Base-by-base conservation (phyloP, 1,140 invertebrate species). In the Neelides sp. region DNA sequence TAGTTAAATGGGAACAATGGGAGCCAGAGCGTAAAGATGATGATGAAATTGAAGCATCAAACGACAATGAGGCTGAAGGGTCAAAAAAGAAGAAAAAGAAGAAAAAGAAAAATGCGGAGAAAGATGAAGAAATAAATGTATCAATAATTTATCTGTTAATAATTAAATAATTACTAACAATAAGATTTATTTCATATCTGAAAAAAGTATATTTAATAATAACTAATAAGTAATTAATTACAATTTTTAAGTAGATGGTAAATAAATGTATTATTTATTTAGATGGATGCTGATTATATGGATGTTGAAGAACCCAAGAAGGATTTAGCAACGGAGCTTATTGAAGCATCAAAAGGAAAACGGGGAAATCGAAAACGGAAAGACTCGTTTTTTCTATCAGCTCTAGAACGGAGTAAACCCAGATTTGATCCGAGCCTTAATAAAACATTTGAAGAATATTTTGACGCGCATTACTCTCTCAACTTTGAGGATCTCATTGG, bases 401-500 rank as follows among this genome's bases (percentile, higher is more conserved):
- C 80, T 23, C 62, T 90, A 2, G 67, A 74, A 2, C 73, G 76
- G 42, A 63, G 69, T 56, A 92, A 88, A 64, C 88, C 89, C 0
- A 73, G 77, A 41, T 93, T 86, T 69, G 77, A 94, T 73, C 85
- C 88, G 0, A 69, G 73, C 49, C 62, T 66, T 32, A 71, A 85
- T 36, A 78, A 82, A 65, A 78, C 79, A 1, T 91, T 89, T 70
- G 75, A 83, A 40, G 74, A 94, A 59, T 94, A 94, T 66, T 78
- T 92, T 62, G 85, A 95, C 65, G 88, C 95, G 66, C 94, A 94
- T 69, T 96, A 95, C 64, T 79, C 83, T 57, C 70, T 96, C 54
- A 87, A 94, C 67, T 96, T 83, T 71, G 93, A 98, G 66, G 94
- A 97, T 69, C 77, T 96, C 30, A 82, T 97, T 52, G 87, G 79